phyloP scores from a whole-genome alignment of 2,888 invertebrate species.

The Drosophila peninsularis region DNA sequence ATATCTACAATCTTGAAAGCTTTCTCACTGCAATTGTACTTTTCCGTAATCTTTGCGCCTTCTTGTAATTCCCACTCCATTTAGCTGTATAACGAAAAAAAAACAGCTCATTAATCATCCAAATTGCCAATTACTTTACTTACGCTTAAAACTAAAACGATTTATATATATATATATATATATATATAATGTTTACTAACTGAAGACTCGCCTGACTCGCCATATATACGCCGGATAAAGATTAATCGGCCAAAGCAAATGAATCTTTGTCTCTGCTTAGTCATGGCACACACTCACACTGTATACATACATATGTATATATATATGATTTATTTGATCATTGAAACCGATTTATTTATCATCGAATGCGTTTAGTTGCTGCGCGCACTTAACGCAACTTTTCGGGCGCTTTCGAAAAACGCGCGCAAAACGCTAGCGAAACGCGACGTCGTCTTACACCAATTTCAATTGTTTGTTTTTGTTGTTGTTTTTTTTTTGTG shows the following conservation, averaged over 20 bases:
- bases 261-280: conserved; percentile 20
- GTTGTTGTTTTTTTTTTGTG: conserved; percentile 12
- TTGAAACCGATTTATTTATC: conserved; percentile 11
- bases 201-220: neutral
- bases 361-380: conserved; percentile 8
- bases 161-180: neutral
- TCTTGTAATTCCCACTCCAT: neutral
- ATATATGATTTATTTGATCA: conserved; percentile 1
- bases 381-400: neutral
- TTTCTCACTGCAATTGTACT: neutral
- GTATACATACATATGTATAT: neutral
- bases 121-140: conserved; percentile 10
- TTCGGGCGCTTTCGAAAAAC: conserved; percentile 9
- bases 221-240: neutral
- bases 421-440: conserved; percentile 30
- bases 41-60: neutral
- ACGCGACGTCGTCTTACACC: conserved; percentile 21
- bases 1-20: too few species aligned
- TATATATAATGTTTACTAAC: neutral
- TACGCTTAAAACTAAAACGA: neutral
- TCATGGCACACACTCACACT: conserved; percentile 7
- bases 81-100: neutral
- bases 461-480: conserved; percentile 36
- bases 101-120: conserved; percentile 21
- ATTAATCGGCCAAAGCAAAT: neutral